Evolutionary conservation across 2,113 vertebrate genomes (phyloP), one percentile per base, ranked within the genome.

Genomic region (Panthera leo): DNA sequence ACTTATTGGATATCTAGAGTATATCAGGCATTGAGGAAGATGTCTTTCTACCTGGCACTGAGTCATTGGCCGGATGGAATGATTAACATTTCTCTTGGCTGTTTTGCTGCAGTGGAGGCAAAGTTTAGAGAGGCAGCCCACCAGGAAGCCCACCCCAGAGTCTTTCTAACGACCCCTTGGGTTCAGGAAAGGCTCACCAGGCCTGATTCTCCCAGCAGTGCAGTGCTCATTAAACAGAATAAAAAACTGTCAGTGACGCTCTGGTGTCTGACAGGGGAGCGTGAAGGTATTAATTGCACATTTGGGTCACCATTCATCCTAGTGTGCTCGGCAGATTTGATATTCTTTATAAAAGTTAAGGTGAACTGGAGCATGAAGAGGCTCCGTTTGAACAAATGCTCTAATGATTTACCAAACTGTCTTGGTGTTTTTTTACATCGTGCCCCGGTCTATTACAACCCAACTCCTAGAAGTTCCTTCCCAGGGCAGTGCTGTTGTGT

Each of bases 341-440:
- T 78, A 48, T 61, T 93, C 67, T 95, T 92, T 70, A 34, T 86
- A 68, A n/a, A 91, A 63, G 76, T 80, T 36, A 31, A 73, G 78
- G 39, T 55, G 96, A 97, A 97, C 27, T 95, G 51, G 97, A 95
- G 96, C 97, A 18, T 95, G 80, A 97, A 85, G 51, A 5, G 48
- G 19, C 27, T 68, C 95, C 23, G 9, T 88, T 91, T 67, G 87
- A 83, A 65, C 53, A 83, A 58, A 67, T 6, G 53, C 63, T 34
- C 48, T 90, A 9, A 25, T 71, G 63, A 78, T 79, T 70, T 27
- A 88, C 31, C 84, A 70, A 85, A 34, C 31, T 2, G 14, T 78
- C 36, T 65, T 58, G 10, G 27, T 76, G 88, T 42, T 91, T 78
- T 39, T 67, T 88, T 73, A 87, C 42, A 55, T 13, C 2, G 2